Base-by-base conservation (phyloP, 2,888 invertebrate species). In the Sussaba pulchella region DNA sequence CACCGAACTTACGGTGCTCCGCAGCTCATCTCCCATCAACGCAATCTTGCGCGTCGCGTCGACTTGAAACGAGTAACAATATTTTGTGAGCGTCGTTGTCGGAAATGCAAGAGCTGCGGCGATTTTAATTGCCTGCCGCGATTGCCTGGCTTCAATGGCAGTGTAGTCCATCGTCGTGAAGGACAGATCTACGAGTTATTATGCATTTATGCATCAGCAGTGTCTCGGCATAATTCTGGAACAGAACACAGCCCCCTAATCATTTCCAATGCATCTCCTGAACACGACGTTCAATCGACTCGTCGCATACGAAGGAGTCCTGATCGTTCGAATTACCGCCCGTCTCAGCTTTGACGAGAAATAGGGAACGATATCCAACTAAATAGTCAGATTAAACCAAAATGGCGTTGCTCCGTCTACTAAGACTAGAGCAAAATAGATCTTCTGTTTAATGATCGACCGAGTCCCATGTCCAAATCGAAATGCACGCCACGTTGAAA, bases 361-460 rank as follows among this genome's bases (percentile, higher is more conserved):
- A 66, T 54, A 54, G 19, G 26, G 52, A 75, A 84, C 84, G 84
- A 86, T 84, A 84, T 84, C 83, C 73, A 84, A 84, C 84, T 86
- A 82, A 82, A 82, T 78, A 70, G 83, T 26, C 17, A 57, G 69
- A 9, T 52, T 54, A 26, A 69, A 41, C 14, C 54, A 54, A 14
- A 41, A 24, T 54, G 17, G 43, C 17, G 12, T 26, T 17, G 10
- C 31, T 31, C 6, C 31, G 31, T 31, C 4, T 31, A 31, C 4
- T 31, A 5, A 31, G 31, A 5, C n/a, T n/a, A n/a, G n/a, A n/a
- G n/a, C n/a, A n/a, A n/a, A n/a, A n/a, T n/a, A n/a, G n/a, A n/a
- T n/a, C n/a, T n/a, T n/a, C n/a, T n/a, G n/a, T n/a, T n/a, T n/a
- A n/a, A n/a, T n/a, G n/a, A n/a, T n/a, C n/a, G n/a, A n/a, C n/a